Evolutionary conservation across 2,888 invertebrate species (phyloP).

Genomic region (Zele albiditarsus): DNA sequence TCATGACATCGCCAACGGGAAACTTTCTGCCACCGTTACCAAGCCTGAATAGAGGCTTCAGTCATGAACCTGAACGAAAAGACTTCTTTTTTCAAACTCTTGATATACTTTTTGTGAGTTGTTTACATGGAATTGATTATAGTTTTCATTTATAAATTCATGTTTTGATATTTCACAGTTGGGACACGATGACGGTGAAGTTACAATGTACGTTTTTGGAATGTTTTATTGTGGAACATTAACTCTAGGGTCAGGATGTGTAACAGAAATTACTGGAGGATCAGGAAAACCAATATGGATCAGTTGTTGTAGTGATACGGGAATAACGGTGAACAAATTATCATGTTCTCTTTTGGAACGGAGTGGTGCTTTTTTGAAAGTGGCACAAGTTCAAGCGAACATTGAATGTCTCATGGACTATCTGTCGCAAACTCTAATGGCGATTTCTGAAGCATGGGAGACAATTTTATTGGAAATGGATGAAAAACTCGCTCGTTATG

Average conservation of each 20-base stretch:
- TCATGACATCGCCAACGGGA: slow-evolving; percentile 61
- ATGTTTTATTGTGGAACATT: slow-evolving; percentile 86
- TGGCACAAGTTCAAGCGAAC: slow-evolving; percentile 69
- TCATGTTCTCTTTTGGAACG: slow-evolving; percentile 66
- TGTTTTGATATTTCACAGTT: slow-evolving; percentile 78
- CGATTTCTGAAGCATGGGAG: slow-evolving; percentile 94
- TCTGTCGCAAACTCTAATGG: slow-evolving; percentile 84
- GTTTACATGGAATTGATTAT: slow-evolving; percentile 56
- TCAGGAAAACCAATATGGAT: slow-evolving; percentile 66
- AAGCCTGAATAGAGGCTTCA: slow-evolving; percentile 71
- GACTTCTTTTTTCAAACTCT: slow-evolving; percentile 73
- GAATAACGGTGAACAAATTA: slow-evolving; percentile 61
- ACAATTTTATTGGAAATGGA: slow-evolving; percentile 95
- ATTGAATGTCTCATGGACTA: slow-evolving; percentile 78
- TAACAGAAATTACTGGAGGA: slow-evolving; percentile 67
- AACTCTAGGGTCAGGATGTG: slow-evolving; percentile 59
- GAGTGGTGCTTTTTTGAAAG: slow-evolving; percentile 67
- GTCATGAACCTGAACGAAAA: slow-evolving; percentile 68
- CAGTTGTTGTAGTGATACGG: slow-evolving; percentile 58
- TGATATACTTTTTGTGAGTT: slow-evolving; percentile 71
- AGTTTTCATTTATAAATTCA: neutral
- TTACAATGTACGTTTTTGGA: slow-evolving; percentile 84
- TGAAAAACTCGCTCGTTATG: slow-evolving; percentile 91
- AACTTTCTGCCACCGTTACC: slow-evolving; percentile 74
- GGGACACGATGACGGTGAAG: slow-evolving; percentile 83